Base-by-base conservation (phyloP, 2,888 invertebrate genomes). In the Zonitis immaculata region DNA sequence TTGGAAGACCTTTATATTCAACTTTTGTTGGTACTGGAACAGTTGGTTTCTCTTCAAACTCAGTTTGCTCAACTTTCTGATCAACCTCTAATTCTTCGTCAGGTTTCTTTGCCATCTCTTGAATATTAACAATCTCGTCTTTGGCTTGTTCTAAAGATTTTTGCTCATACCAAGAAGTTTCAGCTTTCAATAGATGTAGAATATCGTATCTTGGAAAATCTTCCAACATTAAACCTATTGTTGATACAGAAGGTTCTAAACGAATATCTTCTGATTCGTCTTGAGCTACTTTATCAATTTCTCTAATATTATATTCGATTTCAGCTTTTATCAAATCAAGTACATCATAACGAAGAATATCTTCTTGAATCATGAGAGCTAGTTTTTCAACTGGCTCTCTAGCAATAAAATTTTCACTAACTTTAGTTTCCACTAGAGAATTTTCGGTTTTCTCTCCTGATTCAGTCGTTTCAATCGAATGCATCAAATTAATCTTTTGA, bases 1-100 rank as follows among this genome's bases (percentile, higher is more conserved):
- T 53, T 6, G 67, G 63, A 35, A 64, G 47, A 18, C 62, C 63
- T 57, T 63, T 65, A 44, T 66, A 64, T 27, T 56, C 63, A 27
- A 18, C 14, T 30, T 32, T 32, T 12, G 43, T 12, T 26, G 1
- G 7, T 44, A 14, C 11, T 44, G 44, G 39, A 9, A 44, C 44
- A 30, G 27, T 12, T 42, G 3, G 22, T 22, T 22, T 22, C 22
- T 22, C 22, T 5, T 32, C 6, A 22, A 43, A 14, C 44, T 42
- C 39, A 8, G 51, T 47, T 5, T 47, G 45, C 14, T 35, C 43
- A 20, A 32, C 27, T 35, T 42, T 45, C 22, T 53, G 7, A 6
- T 26, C 26, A 7, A 26, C 6, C n/a, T n/a, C n/a, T n/a, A n/a
- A n/a, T n/a, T n/a, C n/a, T n/a, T n/a, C n/a, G n/a, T 30, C 39